Evolutionary conservation across 2,888 invertebrate species (phyloP).

Genomic region (Tenthredo notha): DNA sequence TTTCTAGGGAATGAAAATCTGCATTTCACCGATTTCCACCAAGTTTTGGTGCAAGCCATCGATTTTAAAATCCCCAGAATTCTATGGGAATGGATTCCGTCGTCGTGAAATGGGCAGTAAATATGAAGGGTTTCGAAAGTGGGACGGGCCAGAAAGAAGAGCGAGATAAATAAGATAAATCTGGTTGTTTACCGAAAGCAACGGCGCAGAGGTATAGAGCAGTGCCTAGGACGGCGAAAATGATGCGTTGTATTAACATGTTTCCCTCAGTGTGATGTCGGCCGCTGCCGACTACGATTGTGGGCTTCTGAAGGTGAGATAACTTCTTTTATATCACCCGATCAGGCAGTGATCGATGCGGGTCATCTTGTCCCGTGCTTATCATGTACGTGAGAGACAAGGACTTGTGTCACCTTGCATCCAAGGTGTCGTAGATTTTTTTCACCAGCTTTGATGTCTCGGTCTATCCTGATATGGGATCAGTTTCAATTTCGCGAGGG

Average conservation of each 20-base stretch:
- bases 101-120: slow-evolving; percentile 12
- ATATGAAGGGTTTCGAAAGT: slow-evolving; percentile 59
- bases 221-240: slow-evolving; percentile 63
- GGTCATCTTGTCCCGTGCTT: slow-evolving; percentile 1
- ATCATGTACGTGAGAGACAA: slow-evolving; percentile 33
- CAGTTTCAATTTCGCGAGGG: not conserved
- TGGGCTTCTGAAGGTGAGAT: slow-evolving; percentile 54
- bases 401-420: slow-evolving; percentile 29
- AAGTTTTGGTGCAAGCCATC: not conserved
- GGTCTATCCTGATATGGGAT: not conserved
- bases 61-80: slow-evolving; percentile 10
- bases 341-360: slow-evolving; percentile 47
- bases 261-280: not conserved
- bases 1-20: not conserved
- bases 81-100: not conserved
- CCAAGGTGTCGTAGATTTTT: not conserved
- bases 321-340: slow-evolving; percentile 59
- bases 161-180: slow-evolving; percentile 63
- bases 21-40: not conserved
- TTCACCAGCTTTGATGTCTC: not conserved
- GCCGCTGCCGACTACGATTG: slow-evolving; percentile 52
- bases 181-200: slow-evolving; percentile 67
- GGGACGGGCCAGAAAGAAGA: slow-evolving; percentile 62
- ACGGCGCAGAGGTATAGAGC: slow-evolving; percentile 60
- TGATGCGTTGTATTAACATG: slow-evolving; percentile 65